These are phyloP conservation scores for Limnephilus marmoratus DNA, from an alignment of 2,888 invertebrate genomes.

Conservation along the genomic window DNA sequence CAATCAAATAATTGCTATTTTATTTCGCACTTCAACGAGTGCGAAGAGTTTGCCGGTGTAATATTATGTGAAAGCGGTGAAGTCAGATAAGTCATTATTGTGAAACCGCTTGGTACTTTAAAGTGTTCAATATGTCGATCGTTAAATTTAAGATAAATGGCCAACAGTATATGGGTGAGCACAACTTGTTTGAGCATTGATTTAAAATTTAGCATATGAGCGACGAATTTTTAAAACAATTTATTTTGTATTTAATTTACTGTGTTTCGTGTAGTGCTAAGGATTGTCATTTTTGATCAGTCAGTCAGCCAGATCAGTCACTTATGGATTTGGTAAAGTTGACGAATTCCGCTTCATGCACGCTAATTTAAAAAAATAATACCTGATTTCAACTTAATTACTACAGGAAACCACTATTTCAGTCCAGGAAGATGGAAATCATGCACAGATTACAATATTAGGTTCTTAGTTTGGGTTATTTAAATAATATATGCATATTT, in stretches of 20 bases:
- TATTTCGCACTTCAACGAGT: neutral
- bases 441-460: too few species aligned
- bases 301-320: too few species aligned
- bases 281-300: too few species aligned
- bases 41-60: neutral
- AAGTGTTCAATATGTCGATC: neutral
- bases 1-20: neutral
- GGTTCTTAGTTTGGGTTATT: too few species aligned
- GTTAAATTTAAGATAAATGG: constrained; percentile 2
- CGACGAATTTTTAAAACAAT: neutral
- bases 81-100: neutral
- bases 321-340: too few species aligned
- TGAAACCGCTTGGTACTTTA: neutral
- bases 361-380: too few species aligned
- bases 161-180: neutral
- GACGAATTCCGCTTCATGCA: too few species aligned
- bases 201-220: neutral
- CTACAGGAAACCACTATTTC: too few species aligned
- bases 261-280: too few species aligned
- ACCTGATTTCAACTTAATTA: too few species aligned
- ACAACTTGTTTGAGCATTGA: neutral
- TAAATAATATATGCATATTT: too few species aligned
- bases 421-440: too few species aligned
- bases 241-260: neutral
- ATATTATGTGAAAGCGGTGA: neutral